Evolutionary conservation across 2,888 invertebrate species (phyloP), one percentile per base, ranked within the genome.

Genomic region (Lutraria lutraria): DNA sequence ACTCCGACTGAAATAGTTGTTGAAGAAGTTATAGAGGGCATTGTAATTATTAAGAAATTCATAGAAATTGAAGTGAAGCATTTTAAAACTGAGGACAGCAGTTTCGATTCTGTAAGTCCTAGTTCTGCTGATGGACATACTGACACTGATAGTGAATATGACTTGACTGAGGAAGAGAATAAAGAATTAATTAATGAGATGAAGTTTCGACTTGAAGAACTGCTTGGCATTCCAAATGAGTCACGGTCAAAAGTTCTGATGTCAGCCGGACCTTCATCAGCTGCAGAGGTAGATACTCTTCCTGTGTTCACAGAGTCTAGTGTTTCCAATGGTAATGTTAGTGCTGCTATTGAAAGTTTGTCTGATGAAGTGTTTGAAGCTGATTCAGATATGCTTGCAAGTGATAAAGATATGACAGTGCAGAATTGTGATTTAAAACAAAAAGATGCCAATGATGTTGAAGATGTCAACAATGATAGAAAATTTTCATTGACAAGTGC

Each of bases 311-410:
- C 19, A 21, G 60, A 6, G 4, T 19, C 34, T 2, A 85, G 80
- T 80, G 10, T 34, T 4, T 88, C 87, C 16, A 80, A 63, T 25
- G 85, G 85, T 25, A 21, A 82, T 0, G 54, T 87, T 12, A 88
- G 86, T 85, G 29, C 43, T 6, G 82, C 72, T 16, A 12, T 87
- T 56, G 90, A 90, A n/a, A 89, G 87, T 87, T 79, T 90, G 63
- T 90, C 90, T n/a, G 90, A 90, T 85, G 90, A 90, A 8, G 90
- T 90, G 10, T 90, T 90, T 87, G 90, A 90, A 83, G 72, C 87
- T 0, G 90, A 90, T 31, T 60, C 76, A 19, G 76, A 76, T 34
- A 31, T 34, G 19, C 31, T 31, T 16, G 34, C 12, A 34, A 76
- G 76, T 25, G 1, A 15, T 76, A 76, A 76, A 76, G 76, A 76